Percentiles rank a stretch among this genome's conserved stretches.
Evolutionary conservation across 2,888 invertebrate genomes (phyloP).

Genomic region (Notodonta ziczac): DNA sequence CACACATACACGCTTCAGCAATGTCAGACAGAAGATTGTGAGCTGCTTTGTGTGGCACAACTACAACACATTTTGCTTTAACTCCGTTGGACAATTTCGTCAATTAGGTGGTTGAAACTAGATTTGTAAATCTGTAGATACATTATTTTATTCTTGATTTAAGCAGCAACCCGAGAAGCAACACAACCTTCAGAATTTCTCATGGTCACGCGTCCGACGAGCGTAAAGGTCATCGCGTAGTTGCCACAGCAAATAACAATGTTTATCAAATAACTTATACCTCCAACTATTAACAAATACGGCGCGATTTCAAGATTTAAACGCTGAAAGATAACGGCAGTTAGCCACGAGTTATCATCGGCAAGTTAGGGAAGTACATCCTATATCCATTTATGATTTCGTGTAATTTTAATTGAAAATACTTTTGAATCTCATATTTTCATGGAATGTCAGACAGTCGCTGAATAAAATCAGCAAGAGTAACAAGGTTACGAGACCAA

Average conservation of each 20-base stretch:
- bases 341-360: slow-evolving; percentile 46
- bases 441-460: slow-evolving; percentile 27
- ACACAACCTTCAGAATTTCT: slow-evolving; percentile 73
- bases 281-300: slow-evolving; percentile 40
- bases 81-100: no score
- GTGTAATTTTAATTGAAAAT: slow-evolving; percentile 5
- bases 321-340: slow-evolving; percentile 37
- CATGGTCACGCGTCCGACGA: slow-evolving; percentile 72
- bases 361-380: slow-evolving; percentile 50
- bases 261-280: slow-evolving; percentile 48
- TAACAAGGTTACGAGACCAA: slow-evolving; percentile 15
- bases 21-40: slow-evolving; percentile 70
- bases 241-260: slow-evolving; percentile 63
- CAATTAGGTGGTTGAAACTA: no score
- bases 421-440: slow-evolving; percentile 9
- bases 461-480: slow-evolving; percentile 19
- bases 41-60: slow-evolving; percentile 64
- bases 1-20: slow-evolving; percentile 67
- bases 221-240: slow-evolving; percentile 72
- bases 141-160: background rate
- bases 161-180: slow-evolving; percentile 43
- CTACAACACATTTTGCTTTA: slow-evolving; percentile 18
- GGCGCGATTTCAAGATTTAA: slow-evolving; percentile 35
- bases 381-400: no score
- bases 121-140: no score